phyloP scores from a whole-genome alignment of 2,113 vertebrate genomes.

The chimpanzee (Pan troglodytes) region NHGRI_mPanTro3-v2.1_pri NC_072409.2:11533501-11534000 shows the following conservation, averaged over 20 bases:
- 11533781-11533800: not conserved
- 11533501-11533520: no score
- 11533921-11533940: not conserved
- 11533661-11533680: not conserved
- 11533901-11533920: not conserved
- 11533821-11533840: slow-evolving; percentile 45
- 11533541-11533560: not conserved
- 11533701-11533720: not conserved
- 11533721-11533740: not conserved
- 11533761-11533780: not conserved
- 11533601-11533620: not conserved
- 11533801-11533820: not conserved
- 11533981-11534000: not conserved
- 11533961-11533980: not conserved
- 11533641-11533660: not conserved
- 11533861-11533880: not conserved
- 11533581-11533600: not conserved
- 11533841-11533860: not conserved
- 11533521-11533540: not conserved
- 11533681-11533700: not conserved
- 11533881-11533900: not conserved
- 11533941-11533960: not conserved
- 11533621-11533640: not conserved
- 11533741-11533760: not conserved
- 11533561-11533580: not conserved